Base-by-base conservation (phyloP, 2,888 invertebrate species). In the Trisateles emortualis region DNA sequence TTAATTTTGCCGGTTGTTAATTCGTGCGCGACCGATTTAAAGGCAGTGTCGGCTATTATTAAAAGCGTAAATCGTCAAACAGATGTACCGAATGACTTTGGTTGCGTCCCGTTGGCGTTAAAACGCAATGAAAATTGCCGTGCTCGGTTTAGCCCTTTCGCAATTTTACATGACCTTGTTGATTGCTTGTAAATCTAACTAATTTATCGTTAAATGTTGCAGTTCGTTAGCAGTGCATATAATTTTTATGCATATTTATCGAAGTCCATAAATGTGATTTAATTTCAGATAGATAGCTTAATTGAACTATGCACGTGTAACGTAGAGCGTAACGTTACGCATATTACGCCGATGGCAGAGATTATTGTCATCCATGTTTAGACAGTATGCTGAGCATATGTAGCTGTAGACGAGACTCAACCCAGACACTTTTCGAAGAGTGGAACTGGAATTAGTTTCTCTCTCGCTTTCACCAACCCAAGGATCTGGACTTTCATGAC, bases 31-130 rank as follows among this genome's bases (percentile, higher is more conserved):
- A 86, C 86, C 90, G 83, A 88, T 89, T 90, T 88, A 88, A 88
- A 89, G 88, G 88, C 90, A 79, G 70, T 77, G 80, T 70, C 83
- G 81, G 84, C 90, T 86, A 90, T 91, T 91, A 92, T 91, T 91
- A 90, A 90, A 90, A 86, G 88, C 92, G 91, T 91, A 90, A 91
- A 90, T 91, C 90, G 89, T 90, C 90, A 89, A 89, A 87, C 92
- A 91, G 91, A 87, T 91, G 91, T 84, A 82, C 71, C 77, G 76
- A 91, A 91, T 87, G 90, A 83, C 89, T 86, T 71, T 80, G 78
- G 81, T 83, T 74, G 78, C 78, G 79, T 79, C 78, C 76, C 77
- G 77, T 74, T 74, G 76, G 79, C 79, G 87, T 88, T 86, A 86
- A 90, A 89, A 84, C 78, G 83, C 82, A 83, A 84, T 87, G 83